These are phyloP conservation scores for Seira musarum DNA, from an alignment of 2,888 invertebrate species.

Conservation along the genomic window DNA sequence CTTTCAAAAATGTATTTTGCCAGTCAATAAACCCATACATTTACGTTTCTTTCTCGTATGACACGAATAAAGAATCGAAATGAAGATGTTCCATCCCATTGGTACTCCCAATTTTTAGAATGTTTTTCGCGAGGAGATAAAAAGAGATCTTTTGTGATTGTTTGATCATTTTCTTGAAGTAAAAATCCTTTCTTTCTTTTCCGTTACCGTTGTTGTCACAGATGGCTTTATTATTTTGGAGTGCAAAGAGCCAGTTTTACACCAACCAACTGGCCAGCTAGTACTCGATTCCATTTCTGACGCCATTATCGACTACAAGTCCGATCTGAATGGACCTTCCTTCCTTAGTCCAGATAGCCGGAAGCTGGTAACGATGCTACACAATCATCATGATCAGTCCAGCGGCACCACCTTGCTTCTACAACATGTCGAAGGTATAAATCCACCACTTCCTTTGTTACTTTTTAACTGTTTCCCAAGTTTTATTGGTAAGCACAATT, in stretches of 20 bases:
- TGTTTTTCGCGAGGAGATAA: slow-evolving; percentile 16
- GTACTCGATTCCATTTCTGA: slow-evolving; percentile 84
- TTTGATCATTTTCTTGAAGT: too few relatives aligned
- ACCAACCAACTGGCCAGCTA: slow-evolving; percentile 79
- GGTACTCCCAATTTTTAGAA: too few relatives aligned
- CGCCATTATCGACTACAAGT: slow-evolving; percentile 78
- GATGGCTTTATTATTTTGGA: slow-evolving; percentile 82
- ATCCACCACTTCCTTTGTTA: too few relatives aligned
- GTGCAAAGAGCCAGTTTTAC: slow-evolving; percentile 80
- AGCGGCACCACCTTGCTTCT: slow-evolving; percentile 78
- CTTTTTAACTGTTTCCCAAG: too few relatives aligned
- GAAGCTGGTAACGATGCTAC: slow-evolving; percentile 79
- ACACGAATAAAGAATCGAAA: too few relatives aligned
- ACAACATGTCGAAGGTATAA: slow-evolving; percentile 79
- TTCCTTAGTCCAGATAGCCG: slow-evolving; percentile 82
- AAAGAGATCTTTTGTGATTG: slow-evolving; percentile 21
- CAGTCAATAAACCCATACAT: too few relatives aligned
- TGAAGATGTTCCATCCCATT: too few relatives aligned
- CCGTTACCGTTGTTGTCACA: too few relatives aligned
- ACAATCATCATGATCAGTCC: slow-evolving; percentile 72
- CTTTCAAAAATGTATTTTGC: too few relatives aligned
- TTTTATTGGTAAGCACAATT: too few relatives aligned
- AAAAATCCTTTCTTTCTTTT: slow-evolving; percentile 41
- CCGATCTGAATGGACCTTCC: slow-evolving; percentile 78
- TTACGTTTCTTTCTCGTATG: too few relatives aligned